These are phyloP conservation scores for Mionectes macconnelli DNA, from an alignment of 2,113 vertebrate genomes.

Conservation along the genomic window DNA sequence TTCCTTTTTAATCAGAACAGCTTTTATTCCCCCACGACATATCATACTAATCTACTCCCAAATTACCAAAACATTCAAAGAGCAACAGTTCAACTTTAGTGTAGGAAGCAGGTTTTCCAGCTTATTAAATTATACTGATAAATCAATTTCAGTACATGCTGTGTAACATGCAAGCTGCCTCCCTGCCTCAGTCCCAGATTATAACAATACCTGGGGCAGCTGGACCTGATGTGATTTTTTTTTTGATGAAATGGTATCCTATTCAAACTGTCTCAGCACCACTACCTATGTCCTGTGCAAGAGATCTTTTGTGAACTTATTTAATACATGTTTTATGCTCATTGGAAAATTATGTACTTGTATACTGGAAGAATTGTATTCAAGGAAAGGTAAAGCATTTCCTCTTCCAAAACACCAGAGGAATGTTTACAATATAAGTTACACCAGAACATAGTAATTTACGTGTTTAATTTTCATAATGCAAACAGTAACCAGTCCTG, in stretches of 20 bases:
- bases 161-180: not conserved
- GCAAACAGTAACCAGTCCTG: not conserved
- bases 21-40: not conserved
- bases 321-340: not conserved
- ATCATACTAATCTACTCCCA: not conserved
- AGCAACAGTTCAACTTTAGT: not conserved
- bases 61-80: slow-evolving; percentile 6
- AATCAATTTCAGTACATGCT: not conserved
- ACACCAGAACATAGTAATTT: not conserved
- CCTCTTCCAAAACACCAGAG: not conserved
- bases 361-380: not conserved
- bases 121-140: slow-evolving; percentile 1
- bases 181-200: not conserved
- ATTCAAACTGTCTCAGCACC: not conserved
- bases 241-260: not conserved
- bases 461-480: not conserved
- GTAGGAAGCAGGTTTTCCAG: not conserved
- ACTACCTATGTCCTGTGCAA: not conserved
- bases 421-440: not conserved
- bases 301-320: not conserved
- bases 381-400: not conserved
- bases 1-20: not conserved
- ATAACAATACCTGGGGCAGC: not conserved
- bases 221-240: not conserved
- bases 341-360: not conserved